A percentile compares a stretch with the other conserved stretches of the same genome.
Conservation (phyloP, 2,888 invertebrate species). For the Drosophila aldrichi region DNA sequence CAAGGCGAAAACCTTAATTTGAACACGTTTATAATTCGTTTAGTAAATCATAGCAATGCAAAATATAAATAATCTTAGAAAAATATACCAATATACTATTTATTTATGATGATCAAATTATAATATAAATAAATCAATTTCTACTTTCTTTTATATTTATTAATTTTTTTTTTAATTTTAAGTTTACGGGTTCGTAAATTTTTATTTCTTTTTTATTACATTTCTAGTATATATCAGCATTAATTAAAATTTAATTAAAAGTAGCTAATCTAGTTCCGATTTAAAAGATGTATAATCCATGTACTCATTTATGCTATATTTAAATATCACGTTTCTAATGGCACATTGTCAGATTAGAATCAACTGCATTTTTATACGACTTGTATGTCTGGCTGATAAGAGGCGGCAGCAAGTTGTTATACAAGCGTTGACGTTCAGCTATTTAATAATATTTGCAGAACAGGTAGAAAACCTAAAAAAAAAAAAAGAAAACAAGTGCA, state of each 20-base stretch:
- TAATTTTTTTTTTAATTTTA: too few relatives aligned
- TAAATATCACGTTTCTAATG: background rate
- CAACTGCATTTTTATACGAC: constrained; percentile 4
- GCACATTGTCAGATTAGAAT: constrained; percentile 27
- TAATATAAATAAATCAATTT: background rate
- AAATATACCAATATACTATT: too few relatives aligned
- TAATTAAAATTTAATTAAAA: background rate
- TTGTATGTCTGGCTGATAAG: constrained; percentile 41
- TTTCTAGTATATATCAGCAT: too few relatives aligned
- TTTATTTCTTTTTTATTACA: too few relatives aligned
- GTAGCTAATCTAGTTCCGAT: background rate
- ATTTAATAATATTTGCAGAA: constrained; percentile 30
- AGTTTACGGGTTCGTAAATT: too few relatives aligned
- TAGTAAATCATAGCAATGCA: too few relatives aligned
- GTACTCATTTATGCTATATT: background rate
- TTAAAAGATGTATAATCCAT: background rate
- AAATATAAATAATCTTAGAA: too few relatives aligned
- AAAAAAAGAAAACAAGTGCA: constrained; percentile 46
- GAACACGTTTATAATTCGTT: too few relatives aligned
- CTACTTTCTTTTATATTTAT: background rate
- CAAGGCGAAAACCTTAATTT: too few relatives aligned
- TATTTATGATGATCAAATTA: too few relatives aligned
- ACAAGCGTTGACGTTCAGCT: constrained; percentile 39
- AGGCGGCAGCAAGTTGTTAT: constrained; percentile 35
- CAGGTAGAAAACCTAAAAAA: constrained; percentile 29